Base-by-base conservation (phyloP, 2,888 invertebrate genomes). In the Perizoma affinitatum region DNA sequence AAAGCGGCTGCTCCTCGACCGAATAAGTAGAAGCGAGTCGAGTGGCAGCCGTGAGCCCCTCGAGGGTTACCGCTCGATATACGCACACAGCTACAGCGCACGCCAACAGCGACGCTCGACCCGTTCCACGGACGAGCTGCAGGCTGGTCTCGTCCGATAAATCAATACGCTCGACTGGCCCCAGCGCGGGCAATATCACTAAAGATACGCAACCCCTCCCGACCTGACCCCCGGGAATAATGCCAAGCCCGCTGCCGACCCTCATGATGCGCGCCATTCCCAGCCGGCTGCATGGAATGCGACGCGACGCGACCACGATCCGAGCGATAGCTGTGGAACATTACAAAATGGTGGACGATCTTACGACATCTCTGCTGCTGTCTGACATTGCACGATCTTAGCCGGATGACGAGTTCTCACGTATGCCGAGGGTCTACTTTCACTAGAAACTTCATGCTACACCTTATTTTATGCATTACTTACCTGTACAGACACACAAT, bases 401-500 rank as follows among this genome's bases (percentile, higher is more conserved):
- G 87, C 83, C 88, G 88, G 92, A 90, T 90, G 92, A 90, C 91
- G 87, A 90, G 91, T 90, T 90, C 89, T 89, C 87, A 84, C 86
- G 75, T 84, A 86, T 82, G 83, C 82, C 85, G 74, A 90, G 88
- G 87, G 86, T 89, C 87, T 87, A 91, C 92, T 92, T 92, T 92
- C 92, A 92, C 92, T 90, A 74, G 82, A 86, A 86, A 86, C 88
- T 78, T 76, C 80, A 76, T 75, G 81, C 72, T 80, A 78, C 72
- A 74, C 74, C 78, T 80, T 81, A 85, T 83, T 85, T 81, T 76
- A 73, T 66, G 78, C 67, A 79, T 76, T 81, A 89, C 94, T 83
- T 88, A 95, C 96, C 94, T 95, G 93, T 67, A 96, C 93, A 61
- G 94, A 93, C 71, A 96, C 90, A 78, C 94, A 94, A 78, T 93